Percentiles rank a stretch among this genome's conserved stretches.
Conservation (phyloP, 1,140 invertebrate genomes). For the Agraylea sexmaculata region DNA sequence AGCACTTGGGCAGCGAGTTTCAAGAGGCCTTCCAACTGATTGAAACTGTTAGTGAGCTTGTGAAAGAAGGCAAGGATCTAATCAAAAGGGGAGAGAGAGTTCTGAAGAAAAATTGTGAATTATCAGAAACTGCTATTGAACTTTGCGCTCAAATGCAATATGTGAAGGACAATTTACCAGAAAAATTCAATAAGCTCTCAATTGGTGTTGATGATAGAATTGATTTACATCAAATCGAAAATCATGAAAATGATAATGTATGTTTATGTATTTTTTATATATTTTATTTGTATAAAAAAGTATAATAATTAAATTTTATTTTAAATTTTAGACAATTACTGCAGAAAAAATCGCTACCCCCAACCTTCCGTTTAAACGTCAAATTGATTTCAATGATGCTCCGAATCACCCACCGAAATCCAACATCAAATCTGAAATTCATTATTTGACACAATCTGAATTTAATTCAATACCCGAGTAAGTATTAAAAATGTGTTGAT, state of each 20-base stretch:
- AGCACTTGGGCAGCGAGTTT: no score
- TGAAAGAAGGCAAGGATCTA: no score
- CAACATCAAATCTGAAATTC: constrained; percentile 1
- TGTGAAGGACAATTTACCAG: constrained; percentile 14
- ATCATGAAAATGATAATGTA: constrained; percentile 11
- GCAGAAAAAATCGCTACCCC: constrained; percentile 1
- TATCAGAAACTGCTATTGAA: no score
- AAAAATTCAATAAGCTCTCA: constrained; percentile 13
- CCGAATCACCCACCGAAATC: constrained; percentile 8
- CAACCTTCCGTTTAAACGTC: constrained; percentile 10
- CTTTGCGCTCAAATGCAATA: constrained; percentile 6
- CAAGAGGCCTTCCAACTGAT: no score
- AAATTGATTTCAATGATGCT: constrained; percentile 16
- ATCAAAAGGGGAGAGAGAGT: no score
- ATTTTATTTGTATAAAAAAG: not conserved
- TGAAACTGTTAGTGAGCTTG: no score
- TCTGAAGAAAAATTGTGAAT: no score
- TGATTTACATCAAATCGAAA: constrained; percentile 7
- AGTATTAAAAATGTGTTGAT: not conserved
- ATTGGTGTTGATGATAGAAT: no score
- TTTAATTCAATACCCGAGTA: constrained; percentile 18
- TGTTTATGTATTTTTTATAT: not conserved
- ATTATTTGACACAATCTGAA: constrained; percentile 17
- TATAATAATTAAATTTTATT: constrained; percentile 3
- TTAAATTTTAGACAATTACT: not conserved